These are phyloP conservation scores for Lonchura striata DNA, from an alignment of 2,113 vertebrate genomes.

Conservation along the genomic window DNA sequence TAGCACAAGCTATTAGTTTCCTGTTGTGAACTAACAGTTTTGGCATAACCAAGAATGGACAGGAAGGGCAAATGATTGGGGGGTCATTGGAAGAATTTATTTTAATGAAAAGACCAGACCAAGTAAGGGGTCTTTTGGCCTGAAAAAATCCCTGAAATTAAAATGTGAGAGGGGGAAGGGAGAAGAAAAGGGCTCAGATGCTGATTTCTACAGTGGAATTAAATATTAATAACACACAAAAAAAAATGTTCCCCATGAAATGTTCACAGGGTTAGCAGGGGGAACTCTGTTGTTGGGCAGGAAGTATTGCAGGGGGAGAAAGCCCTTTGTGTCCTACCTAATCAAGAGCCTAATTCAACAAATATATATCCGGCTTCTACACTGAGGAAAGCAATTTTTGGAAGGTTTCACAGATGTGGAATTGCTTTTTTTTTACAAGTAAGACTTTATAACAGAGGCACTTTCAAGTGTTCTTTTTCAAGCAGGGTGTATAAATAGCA, in stretches of 20 bases:
- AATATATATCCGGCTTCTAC: constrained; percentile 47
- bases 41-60: constrained; percentile 62
- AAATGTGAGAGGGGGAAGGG: neutral
- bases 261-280: neutral
- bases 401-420: neutral
- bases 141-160: neutral
- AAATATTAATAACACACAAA: neutral
- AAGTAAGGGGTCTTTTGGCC: neutral
- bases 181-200: neutral
- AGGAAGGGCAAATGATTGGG: constrained; percentile 69
- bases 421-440: neutral
- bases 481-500: neutral
- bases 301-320: neutral
- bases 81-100: constrained; percentile 58
- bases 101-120: constrained; percentile 43
- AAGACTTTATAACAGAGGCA: neutral
- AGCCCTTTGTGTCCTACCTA: constrained; percentile 21
- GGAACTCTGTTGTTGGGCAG: neutral
- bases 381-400: constrained; percentile 43
- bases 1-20: constrained; percentile 88
- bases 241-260: neutral
- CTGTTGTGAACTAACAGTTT: constrained; percentile 86
- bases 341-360: constrained; percentile 59
- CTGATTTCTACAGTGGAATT: neutral
- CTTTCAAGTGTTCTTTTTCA: constrained; percentile 18